phyloP scores from a whole-genome alignment of 2,888 invertebrate genomes.

The Lymantria dispar region DNA sequence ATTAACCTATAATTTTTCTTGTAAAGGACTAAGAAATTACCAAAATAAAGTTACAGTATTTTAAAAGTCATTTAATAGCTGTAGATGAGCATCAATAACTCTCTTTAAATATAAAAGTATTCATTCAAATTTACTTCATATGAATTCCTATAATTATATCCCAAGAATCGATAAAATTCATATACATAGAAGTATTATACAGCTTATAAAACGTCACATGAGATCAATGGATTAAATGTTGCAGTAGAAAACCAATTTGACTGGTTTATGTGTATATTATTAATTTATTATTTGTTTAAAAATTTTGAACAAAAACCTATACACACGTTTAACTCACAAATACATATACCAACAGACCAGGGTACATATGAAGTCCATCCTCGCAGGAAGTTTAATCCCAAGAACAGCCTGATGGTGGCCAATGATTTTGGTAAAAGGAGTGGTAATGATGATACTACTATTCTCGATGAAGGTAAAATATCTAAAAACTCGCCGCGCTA shows the following conservation, averaged over 20 bases:
- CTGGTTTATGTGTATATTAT: conserved; percentile 20
- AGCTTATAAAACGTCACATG: too few relatives aligned
- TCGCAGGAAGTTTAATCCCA: conserved; percentile 59
- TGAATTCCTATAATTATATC: too few relatives aligned
- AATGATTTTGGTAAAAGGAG: conserved; percentile 68
- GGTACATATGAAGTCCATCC: conserved; percentile 37
- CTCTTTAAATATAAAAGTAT: neutral
- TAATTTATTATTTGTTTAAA: conserved; percentile 7
- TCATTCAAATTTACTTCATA: too few relatives aligned
- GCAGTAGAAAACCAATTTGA: conserved; percentile 21
- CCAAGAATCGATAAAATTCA: too few relatives aligned
- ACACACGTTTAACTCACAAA: conserved; percentile 11
- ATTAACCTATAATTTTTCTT: too few relatives aligned
- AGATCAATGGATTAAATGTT: neutral
- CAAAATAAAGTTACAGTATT: neutral
- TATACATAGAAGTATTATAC: too few relatives aligned
- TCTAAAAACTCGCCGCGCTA: conserved; percentile 8
- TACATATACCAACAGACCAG: conserved; percentile 36
- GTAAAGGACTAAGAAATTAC: neutral
- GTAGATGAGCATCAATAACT: neutral
- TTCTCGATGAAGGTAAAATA: conserved; percentile 62
- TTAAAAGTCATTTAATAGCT: neutral
- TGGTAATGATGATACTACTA: conserved; percentile 49
- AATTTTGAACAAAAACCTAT: neutral
- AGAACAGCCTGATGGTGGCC: conserved; percentile 60